A percentile compares a stretch with the other conserved stretches of the same genome.
These are phyloP conservation scores for Marmota monax DNA, from an alignment of 2,113 vertebrate species.

Conservation along the genomic window DNA sequence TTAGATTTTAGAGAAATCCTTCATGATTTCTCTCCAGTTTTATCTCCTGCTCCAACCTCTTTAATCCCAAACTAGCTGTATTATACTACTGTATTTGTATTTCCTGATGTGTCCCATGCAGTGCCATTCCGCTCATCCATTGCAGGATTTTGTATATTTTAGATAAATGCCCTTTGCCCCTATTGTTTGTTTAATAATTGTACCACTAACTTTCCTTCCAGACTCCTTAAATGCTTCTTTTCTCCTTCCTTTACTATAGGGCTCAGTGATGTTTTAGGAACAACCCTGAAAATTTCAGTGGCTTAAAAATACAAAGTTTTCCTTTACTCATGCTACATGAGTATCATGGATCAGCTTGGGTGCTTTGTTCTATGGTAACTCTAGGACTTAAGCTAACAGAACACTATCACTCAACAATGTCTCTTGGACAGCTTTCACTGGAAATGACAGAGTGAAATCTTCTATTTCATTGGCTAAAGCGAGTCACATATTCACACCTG, in stretches of 20 bases:
- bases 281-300: not conserved
- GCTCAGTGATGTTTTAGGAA: constrained; percentile 16
- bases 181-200: constrained; percentile 18
- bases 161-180: not conserved
- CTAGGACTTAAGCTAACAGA: not conserved
- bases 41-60: not conserved
- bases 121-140: not conserved
- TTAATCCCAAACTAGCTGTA: not conserved
- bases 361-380: not conserved
- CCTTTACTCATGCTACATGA: not conserved
- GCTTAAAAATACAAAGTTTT: constrained; percentile 1
- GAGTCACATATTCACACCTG: constrained; percentile 28
- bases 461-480: constrained; percentile 18
- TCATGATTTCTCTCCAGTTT: not conserved
- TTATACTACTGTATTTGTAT: not conserved
- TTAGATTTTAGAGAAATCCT: not conserved
- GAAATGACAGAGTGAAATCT: not conserved
- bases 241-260: not conserved
- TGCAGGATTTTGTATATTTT: not conserved
- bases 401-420: not conserved
- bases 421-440: constrained; percentile 36
- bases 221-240: not conserved
- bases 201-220: not conserved
- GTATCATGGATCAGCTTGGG: not conserved
- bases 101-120: not conserved